A percentile compares a stretch with the other conserved stretches of the same genome.
Evolutionary conservation across 1,140 invertebrate genomes (phyloP).

Genomic region (Yoshiicerus persimilis): DNA sequence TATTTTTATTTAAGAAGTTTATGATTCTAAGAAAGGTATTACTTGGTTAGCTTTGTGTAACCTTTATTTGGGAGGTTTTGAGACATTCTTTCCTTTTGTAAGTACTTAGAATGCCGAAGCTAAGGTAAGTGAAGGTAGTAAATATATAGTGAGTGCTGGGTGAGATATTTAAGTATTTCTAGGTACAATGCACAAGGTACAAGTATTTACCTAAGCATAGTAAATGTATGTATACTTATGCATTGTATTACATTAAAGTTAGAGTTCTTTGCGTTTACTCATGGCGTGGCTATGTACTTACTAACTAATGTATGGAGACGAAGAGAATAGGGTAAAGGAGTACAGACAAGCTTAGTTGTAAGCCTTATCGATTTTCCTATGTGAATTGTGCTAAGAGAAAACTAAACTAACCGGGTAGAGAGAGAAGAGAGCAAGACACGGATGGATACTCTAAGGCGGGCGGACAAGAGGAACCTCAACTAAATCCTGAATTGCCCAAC

Average conservation of each 20-base stretch:
- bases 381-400: not conserved
- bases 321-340: not conserved
- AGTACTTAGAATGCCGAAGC: too few relatives aligned
- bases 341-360: not conserved
- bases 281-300: not conserved
- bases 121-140: too few relatives aligned
- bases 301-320: not conserved
- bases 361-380: not conserved
- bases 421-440: not conserved
- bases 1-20: too few relatives aligned
- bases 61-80: too few relatives aligned
- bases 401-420: not conserved
- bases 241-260: not conserved
- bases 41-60: too few relatives aligned
- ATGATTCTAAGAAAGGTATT: too few relatives aligned
- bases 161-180: too few relatives aligned
- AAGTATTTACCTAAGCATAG: not conserved
- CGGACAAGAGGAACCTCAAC: not conserved
- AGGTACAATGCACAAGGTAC: too few relatives aligned
- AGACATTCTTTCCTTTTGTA: too few relatives aligned
- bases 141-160: too few relatives aligned
- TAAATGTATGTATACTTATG: not conserved
- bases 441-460: not conserved
- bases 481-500: conserved; percentile 12
- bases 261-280: not conserved